Evolutionary conservation across 2,797 vertebrate species (phyloP).

Genomic region (Diplodus sargus): DNA sequence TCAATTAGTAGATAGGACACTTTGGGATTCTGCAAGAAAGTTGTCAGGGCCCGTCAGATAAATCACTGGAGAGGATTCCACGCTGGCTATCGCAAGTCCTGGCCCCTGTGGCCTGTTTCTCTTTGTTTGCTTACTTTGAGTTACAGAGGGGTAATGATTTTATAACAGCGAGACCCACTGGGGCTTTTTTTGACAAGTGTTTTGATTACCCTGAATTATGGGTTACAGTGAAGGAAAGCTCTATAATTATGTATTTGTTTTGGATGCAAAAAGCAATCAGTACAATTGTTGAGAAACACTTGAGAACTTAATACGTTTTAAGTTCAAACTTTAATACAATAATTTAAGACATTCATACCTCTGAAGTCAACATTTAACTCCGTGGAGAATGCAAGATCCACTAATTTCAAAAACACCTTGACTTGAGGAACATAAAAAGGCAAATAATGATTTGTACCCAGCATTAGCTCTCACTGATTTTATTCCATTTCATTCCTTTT

Average conservation of each 20-base stretch:
- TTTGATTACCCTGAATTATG: constrained; percentile 55
- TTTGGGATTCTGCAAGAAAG: constrained; percentile 86
- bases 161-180: constrained; percentile 18
- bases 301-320: constrained; percentile 17
- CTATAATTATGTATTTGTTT: constrained; percentile 54
- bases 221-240: constrained; percentile 35
- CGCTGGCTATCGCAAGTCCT: constrained; percentile 56
- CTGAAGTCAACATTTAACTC: constrained; percentile 31
- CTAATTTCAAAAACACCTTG: constrained; percentile 6
- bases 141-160: constrained; percentile 63
- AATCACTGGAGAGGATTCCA: constrained; percentile 83
- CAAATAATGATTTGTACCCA: constrained; percentile 25
- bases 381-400: constrained; percentile 21
- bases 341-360: constrained; percentile 10
- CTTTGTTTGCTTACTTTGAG: constrained; percentile 78
- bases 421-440: constrained; percentile 20
- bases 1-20: constrained; percentile 87
- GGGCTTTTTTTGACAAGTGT: constrained; percentile 36
- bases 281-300: constrained; percentile 29
- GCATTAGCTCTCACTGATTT: constrained; percentile 29
- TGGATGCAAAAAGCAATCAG: constrained; percentile 45
- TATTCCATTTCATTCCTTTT: constrained; percentile 40
- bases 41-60: constrained; percentile 84
- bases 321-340: constrained; percentile 30
- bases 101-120: constrained; percentile 65